Conservation (phyloP, 2,888 invertebrate species). For the Drosophila rubida region DNA sequence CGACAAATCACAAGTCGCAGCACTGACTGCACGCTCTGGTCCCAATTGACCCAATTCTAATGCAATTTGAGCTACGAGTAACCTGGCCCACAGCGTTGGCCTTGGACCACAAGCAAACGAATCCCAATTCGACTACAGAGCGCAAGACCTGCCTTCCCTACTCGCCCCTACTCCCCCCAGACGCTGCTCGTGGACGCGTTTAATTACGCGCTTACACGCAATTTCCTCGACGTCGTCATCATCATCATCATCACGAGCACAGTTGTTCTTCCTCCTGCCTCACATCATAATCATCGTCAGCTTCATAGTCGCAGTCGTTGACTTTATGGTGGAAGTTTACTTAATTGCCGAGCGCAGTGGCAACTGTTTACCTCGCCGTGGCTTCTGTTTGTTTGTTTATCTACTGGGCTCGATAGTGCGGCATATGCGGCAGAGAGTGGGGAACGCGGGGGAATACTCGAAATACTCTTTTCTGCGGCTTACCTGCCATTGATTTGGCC, state of each 20-base stretch:
- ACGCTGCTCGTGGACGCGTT: slow-evolving; percentile 35
- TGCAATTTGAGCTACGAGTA: slow-evolving; percentile 53
- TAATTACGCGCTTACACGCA: slow-evolving; percentile 75
- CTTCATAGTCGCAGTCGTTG: slow-evolving; percentile 6
- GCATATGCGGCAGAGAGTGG: neutral
- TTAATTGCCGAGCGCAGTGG: slow-evolving; percentile 47
- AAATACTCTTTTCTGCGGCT: slow-evolving; percentile 15
- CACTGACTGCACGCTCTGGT: slow-evolving; percentile 28
- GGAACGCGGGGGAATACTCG: neutral
- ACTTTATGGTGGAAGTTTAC: slow-evolving; percentile 58
- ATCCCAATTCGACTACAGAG: slow-evolving; percentile 6
- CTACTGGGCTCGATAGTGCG: slow-evolving; percentile 17
- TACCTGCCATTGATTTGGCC: slow-evolving; percentile 46
- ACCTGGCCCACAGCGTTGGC: slow-evolving; percentile 12
- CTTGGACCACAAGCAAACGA: slow-evolving; percentile 36
- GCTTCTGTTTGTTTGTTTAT: slow-evolving; percentile 38
- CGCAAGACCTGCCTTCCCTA: slow-evolving; percentile 5
- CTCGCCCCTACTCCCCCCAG: no score
- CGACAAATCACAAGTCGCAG: slow-evolving; percentile 28
- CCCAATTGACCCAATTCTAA: slow-evolving; percentile 72
- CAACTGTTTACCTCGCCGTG: slow-evolving; percentile 36
- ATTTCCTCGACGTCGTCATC: slow-evolving; percentile 52
- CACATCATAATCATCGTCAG: neutral
- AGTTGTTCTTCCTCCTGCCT: neutral
- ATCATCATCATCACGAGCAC: slow-evolving; percentile 21